Evolutionary conservation across 2,888 invertebrate species (phyloP).

Genomic region (Timema podura): DNA sequence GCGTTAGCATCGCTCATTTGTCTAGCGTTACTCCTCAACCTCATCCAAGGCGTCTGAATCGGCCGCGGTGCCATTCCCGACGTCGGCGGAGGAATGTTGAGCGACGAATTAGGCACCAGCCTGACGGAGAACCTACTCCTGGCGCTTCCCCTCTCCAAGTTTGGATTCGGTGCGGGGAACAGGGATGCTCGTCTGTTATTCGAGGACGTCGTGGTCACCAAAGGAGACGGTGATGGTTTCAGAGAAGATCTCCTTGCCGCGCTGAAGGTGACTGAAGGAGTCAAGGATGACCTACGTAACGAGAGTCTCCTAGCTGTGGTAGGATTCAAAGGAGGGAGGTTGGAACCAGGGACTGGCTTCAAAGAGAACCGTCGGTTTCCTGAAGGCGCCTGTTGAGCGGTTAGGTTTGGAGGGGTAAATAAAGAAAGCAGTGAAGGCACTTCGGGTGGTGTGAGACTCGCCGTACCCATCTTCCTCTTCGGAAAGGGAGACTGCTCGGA

Average conservation of each 20-base stretch:
- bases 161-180: neutral
- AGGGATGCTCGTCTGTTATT: too few relatives aligned
- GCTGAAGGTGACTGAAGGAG: neutral
- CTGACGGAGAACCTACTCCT: conserved; percentile 6
- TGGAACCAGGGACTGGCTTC: neutral
- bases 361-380: neutral
- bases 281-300: neutral
- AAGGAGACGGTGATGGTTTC: neutral
- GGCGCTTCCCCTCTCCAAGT: neutral
- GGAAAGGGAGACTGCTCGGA: conserved; percentile 34
- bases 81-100: neutral
- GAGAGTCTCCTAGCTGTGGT: neutral
- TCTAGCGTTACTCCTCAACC: neutral
- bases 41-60: conserved; percentile 3
- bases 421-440: conserved; percentile 44
- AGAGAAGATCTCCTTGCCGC: conserved; percentile 1
- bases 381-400: neutral
- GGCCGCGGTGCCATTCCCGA: neutral
- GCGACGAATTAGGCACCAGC: neutral
- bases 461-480: conserved; percentile 53
- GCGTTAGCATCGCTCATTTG: too few relatives aligned
- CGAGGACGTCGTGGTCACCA: too few relatives aligned
- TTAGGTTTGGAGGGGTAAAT: conserved; percentile 42
- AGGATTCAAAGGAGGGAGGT: neutral
- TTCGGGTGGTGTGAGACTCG: conserved; percentile 48